Evolutionary conservation across 2,797 vertebrate genomes (phyloP).

Genomic region (Oryzias sinensis): DNA sequence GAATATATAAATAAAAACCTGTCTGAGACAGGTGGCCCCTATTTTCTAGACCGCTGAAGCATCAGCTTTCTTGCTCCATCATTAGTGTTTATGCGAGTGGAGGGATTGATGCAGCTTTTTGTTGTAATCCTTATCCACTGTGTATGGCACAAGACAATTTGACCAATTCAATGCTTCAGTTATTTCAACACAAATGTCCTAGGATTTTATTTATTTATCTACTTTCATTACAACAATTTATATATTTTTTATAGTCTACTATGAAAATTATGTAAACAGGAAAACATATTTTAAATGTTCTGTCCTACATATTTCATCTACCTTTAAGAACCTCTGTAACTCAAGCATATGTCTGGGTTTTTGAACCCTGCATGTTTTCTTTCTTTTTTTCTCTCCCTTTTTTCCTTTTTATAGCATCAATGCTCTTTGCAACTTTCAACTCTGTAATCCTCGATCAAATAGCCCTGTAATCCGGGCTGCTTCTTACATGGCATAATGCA

Average conservation of each 20-base stretch:
- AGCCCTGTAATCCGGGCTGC: constrained; percentile 70
- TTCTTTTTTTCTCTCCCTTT: too few relatives aligned
- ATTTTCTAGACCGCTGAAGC: constrained; percentile 36
- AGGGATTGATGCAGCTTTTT: constrained; percentile 47
- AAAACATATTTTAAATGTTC: background rate
- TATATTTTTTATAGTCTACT: background rate
- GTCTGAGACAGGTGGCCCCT: constrained; percentile 50
- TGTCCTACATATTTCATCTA: constrained; percentile 4
- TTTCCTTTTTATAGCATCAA: constrained; percentile 67
- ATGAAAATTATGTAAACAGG: background rate
- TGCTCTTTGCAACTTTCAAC: constrained; percentile 75
- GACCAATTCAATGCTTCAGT: constrained; percentile 3
- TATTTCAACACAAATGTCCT: constrained; percentile 3
- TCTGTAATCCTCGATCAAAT: constrained; percentile 77
- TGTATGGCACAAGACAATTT: constrained; percentile 27
- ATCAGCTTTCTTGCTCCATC: constrained; percentile 45
- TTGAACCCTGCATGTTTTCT: constrained; percentile 49
- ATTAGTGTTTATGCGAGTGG: constrained; percentile 30
- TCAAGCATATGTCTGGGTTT: constrained; percentile 23
- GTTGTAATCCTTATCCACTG: constrained; percentile 38
- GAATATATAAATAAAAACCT: constrained; percentile 11
- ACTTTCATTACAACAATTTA: background rate
- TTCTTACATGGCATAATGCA: constrained; percentile 74
- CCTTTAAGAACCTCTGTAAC: background rate
- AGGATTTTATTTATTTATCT: background rate